Conservation (phyloP, 2,888 invertebrate genomes). For the Arge pagana region DNA sequence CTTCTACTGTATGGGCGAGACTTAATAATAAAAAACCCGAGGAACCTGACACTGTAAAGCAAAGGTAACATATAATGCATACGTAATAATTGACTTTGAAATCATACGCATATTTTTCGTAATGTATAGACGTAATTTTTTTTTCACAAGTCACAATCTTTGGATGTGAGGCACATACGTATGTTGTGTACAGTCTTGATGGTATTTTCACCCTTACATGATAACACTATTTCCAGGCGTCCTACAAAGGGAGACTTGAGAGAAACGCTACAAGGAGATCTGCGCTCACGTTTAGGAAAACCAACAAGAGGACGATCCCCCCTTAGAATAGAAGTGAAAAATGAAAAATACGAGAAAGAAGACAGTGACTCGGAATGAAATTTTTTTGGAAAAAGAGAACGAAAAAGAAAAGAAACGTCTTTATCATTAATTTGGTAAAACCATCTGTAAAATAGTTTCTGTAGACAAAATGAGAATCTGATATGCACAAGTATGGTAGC, state of each 20-base stretch:
- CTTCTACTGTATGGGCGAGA: conserved; percentile 65
- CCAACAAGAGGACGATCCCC: conserved; percentile 51
- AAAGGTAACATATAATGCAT: conserved; percentile 33
- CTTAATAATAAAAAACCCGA: conserved; percentile 54
- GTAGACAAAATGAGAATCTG: no score
- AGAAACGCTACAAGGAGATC: conserved; percentile 41
- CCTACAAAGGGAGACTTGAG: conserved; percentile 39
- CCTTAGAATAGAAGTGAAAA: conserved; percentile 55
- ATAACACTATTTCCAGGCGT: no score
- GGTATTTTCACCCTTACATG: no score
- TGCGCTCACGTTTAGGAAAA: conserved; percentile 49
- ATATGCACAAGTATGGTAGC: no score
- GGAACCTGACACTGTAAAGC: conserved; percentile 31
- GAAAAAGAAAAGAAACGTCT: no score
- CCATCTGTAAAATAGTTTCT: background rate
- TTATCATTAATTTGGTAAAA: conserved; percentile 6
- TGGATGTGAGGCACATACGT: no score
- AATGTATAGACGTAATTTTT: no score
- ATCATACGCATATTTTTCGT: no score
- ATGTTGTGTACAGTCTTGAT: background rate
- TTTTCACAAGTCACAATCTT: no score
- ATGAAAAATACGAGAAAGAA: conserved; percentile 49
- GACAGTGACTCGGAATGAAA: conserved; percentile 39
- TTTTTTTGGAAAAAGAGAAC: background rate
- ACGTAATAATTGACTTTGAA: no score